phyloP scores from a whole-genome alignment of 2,888 invertebrate genomes.

The Callyntrura sp. region DNA sequence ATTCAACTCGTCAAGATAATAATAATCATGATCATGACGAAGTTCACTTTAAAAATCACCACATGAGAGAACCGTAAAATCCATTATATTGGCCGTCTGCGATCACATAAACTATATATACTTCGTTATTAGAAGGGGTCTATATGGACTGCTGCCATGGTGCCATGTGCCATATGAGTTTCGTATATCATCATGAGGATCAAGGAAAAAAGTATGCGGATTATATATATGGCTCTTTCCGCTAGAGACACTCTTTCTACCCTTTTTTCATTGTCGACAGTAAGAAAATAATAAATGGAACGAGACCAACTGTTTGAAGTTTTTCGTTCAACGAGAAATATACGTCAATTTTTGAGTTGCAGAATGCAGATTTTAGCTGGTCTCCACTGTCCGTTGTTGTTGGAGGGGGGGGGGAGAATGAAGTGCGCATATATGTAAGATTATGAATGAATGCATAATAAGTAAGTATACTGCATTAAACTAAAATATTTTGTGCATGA shows the following conservation, averaged over 20 bases:
- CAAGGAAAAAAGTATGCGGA: no score
- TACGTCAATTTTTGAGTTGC: background rate
- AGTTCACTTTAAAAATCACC: slow-evolving; percentile 17
- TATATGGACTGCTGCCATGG: no score
- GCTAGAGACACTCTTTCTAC: no score
- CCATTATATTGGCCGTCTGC: background rate
- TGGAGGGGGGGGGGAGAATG: background rate
- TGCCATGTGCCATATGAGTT: no score
- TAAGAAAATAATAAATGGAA: no score
- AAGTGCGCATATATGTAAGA: background rate
- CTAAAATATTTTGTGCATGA: slow-evolving; percentile 2
- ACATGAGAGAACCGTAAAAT: slow-evolving; percentile 1
- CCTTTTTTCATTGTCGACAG: no score
- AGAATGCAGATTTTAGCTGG: background rate
- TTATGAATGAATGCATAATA: slow-evolving; percentile 30
- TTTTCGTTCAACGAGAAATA: no score
- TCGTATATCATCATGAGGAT: background rate
- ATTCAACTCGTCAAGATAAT: slow-evolving; percentile 48
- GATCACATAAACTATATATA: background rate
- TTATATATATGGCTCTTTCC: background rate
- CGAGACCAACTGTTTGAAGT: no score
- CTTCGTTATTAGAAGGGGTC: no score
- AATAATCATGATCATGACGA: slow-evolving; percentile 3
- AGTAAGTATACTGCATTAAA: background rate
- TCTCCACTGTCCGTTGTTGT: background rate